These are phyloP conservation scores for Chaunax sp. DNA, from an alignment of 2,797 vertebrate species.

Conservation along the genomic window DNA sequence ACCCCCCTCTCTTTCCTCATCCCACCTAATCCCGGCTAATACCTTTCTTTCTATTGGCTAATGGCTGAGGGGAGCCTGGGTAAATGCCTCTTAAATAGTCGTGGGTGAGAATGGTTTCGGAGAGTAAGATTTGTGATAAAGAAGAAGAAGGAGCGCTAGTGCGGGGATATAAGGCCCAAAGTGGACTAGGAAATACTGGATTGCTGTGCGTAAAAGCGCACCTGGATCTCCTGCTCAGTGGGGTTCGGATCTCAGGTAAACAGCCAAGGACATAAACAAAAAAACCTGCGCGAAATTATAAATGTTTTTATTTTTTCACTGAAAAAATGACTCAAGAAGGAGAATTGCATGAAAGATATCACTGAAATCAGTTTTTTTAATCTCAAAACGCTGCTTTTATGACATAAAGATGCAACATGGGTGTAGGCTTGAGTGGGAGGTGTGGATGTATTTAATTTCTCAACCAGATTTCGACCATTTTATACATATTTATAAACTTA, in stretches of 20 bases:
- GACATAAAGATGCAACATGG: not conserved
- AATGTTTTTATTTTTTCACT: not conserved
- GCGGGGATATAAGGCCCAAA: constrained; percentile 40
- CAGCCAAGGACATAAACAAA: no score
- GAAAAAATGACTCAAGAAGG: no score
- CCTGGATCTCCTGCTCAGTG: constrained; percentile 32
- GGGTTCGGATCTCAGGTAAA: constrained; percentile 64
- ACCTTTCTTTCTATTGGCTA: constrained; percentile 88
- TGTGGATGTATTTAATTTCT: no score
- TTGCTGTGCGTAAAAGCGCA: constrained; percentile 42
- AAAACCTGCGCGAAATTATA: not conserved
- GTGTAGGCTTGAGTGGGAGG: no score
- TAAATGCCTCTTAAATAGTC: constrained; percentile 87
- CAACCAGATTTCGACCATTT: no score
- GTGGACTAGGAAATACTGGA: constrained; percentile 40
- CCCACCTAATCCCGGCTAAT: constrained; percentile 87
- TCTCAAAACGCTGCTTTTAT: not conserved
- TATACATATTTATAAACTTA: no score
- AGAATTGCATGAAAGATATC: not conserved
- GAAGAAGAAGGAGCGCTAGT: constrained; percentile 51
- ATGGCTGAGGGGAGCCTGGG: constrained; percentile 83
- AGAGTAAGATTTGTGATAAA: constrained; percentile 68
- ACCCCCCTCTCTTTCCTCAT: constrained; percentile 81
- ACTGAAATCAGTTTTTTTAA: not conserved
- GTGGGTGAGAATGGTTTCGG: constrained; percentile 76